Evolutionary conservation across 1,140 invertebrate species (phyloP).

Genomic region (Temnothorax nylanderi): DNA sequence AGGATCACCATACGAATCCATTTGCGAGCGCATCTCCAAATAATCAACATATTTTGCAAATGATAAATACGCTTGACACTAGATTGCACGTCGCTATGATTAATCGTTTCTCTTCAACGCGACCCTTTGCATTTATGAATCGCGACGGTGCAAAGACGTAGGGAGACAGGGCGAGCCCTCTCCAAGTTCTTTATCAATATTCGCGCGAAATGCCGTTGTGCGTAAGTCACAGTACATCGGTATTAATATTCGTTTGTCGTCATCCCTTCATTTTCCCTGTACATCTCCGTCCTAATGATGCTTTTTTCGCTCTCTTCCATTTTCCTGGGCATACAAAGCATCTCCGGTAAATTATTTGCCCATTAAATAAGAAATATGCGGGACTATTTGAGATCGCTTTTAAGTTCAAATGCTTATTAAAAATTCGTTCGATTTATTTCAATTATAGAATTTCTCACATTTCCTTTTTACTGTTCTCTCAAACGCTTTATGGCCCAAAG

Average conservation of each 20-base stretch:
- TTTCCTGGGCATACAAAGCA: constrained; percentile 21
- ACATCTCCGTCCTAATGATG: constrained; percentile 10
- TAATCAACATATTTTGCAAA: constrained; percentile 52
- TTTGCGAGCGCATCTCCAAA: constrained; percentile 34
- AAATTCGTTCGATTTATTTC: constrained; percentile 25
- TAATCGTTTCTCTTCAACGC: constrained; percentile 46
- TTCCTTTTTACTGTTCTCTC: neutral
- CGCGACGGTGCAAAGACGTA: constrained; percentile 15
- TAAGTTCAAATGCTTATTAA: constrained; percentile 10
- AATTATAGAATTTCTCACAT: neutral
- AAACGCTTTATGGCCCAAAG: neutral
- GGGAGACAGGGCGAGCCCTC: constrained; percentile 7
- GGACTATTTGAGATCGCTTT: neutral
- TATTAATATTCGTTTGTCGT: constrained; percentile 43
- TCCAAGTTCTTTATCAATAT: constrained; percentile 43
- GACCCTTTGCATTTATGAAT: constrained; percentile 54
- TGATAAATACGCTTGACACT: constrained; percentile 41
- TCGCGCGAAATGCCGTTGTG: constrained; percentile 31
- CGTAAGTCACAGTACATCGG: constrained; percentile 33
- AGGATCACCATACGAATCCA: neutral
- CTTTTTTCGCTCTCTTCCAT: neutral
- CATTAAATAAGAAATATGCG: constrained; percentile 15
- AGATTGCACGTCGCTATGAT: constrained; percentile 50
- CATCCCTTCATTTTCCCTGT: neutral
- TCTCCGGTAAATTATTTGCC: constrained; percentile 8